phyloP scores from a whole-genome alignment of 2,888 invertebrate genomes.

The Ochropacha duplaris region DNA sequence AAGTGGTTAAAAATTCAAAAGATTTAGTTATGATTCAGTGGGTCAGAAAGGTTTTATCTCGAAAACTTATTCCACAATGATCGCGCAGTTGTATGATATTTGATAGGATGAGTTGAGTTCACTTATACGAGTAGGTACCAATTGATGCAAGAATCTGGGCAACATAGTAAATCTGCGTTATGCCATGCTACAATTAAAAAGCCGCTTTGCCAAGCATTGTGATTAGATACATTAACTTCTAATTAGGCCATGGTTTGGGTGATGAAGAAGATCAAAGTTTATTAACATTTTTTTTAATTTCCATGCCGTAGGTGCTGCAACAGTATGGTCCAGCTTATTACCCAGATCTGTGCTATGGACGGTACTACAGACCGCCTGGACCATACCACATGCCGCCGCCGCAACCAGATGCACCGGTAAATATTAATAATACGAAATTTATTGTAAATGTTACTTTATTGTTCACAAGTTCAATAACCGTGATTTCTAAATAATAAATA shows the following conservation, averaged over 20 bases:
- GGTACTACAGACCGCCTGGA: constrained; percentile 74
- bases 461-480: not conserved
- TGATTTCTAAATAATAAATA: constrained; percentile 6
- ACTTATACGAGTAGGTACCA: no score
- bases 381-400: constrained; percentile 80
- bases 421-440: not conserved
- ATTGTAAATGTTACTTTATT: not conserved
- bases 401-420: constrained; percentile 70
- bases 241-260: no score
- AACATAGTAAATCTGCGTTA: not conserved
- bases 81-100: no score
- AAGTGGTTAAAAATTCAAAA: no score
- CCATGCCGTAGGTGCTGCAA: constrained; percentile 61
- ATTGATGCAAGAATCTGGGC: no score
- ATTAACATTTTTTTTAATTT: no score
- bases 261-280: no score
- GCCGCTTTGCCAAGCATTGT: not conserved
- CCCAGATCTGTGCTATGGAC: constrained; percentile 74
- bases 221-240: no score
- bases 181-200: not conserved
- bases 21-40: no score
- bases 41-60: no score
- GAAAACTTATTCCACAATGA: no score
- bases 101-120: no score
- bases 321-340: constrained; percentile 75